phyloP scores from a whole-genome alignment of 2,797 vertebrate species.

The Silurus lanzhouensis region DNA sequence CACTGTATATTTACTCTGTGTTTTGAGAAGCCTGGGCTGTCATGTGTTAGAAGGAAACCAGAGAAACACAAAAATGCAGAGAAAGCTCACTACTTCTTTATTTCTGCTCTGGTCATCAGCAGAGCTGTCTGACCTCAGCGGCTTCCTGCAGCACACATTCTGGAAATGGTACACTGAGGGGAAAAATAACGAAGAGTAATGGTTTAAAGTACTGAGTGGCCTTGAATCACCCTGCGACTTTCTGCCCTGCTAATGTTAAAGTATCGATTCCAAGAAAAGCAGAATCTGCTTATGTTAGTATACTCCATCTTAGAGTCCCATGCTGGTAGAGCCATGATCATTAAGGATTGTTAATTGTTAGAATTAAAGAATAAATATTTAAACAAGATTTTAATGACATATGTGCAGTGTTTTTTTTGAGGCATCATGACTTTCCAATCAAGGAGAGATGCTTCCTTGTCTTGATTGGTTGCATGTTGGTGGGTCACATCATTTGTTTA shows the following conservation, averaged over 20 bases:
- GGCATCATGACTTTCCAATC: not conserved
- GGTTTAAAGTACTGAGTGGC: not conserved
- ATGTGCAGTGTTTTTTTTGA: not conserved
- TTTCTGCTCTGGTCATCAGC: not conserved
- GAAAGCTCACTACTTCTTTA: not conserved
- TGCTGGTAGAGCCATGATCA: not conserved
- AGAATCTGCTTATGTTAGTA: not conserved
- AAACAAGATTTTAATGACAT: too few species aligned
- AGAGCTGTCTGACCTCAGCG: not conserved
- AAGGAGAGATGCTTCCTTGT: not conserved
- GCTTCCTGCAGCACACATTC: not conserved
- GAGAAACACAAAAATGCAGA: not conserved
- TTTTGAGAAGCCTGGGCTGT: not conserved
- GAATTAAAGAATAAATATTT: too few species aligned
- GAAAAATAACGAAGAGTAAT: constrained; percentile 1
- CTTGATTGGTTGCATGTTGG: not conserved
- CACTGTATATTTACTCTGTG: not conserved
- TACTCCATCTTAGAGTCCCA: not conserved
- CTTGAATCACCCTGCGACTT: constrained; percentile 9
- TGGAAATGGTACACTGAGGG: not conserved
- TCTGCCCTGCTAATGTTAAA: constrained; percentile 1
- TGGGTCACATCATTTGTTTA: not conserved
- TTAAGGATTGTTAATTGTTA: not conserved
- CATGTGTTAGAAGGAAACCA: not conserved
- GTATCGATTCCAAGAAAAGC: not conserved